Evolutionary conservation across 2,888 invertebrate genomes (phyloP), one percentile per base, ranked within the genome.

Genomic region (Netelia melanura): DNA sequence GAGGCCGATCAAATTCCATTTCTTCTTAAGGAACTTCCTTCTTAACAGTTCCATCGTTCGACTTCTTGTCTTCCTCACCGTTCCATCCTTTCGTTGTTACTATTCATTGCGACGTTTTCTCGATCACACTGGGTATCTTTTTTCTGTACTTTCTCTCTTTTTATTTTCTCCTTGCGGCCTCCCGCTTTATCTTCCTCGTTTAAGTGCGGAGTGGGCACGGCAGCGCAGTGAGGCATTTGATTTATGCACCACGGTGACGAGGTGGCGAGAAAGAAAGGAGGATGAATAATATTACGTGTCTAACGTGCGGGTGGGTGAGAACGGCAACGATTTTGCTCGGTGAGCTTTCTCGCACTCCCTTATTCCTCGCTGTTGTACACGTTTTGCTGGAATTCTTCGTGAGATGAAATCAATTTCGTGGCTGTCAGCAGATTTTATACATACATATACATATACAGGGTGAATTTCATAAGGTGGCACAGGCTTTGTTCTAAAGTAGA

Each of bases 241-340:
- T 87, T 87, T 88, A 87, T 87, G 80, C 81, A 76, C 75, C 72
- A 54, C 65, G 81, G 76, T 86, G 86, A 87, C 86, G 86, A 82
- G 81, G 78, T 86, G 85, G 83, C 75, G 82, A 78, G 79, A 81
- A 88, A 87, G 85, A 88, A 87, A 87, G 81, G 77, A 84, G 86
- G 74, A 87, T 87, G 85, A 87, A 88, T 88, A 87, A 87, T 86
- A 86, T 88, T 86, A 87, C 83, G 77, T 76, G 81, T 78, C 78
- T 83, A 67, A 72, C 79, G 77, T 65, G 54, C 25, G 81, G 72
- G 64, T 64, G 81, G 48, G 38, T 74, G 64, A 56, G 9, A 56
- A 68, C 23, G 43, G 25, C 70, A 68, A 67, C 54, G 43, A 76
- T 70, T 70, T 17, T 56, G 56, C 71, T 56, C 56, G 71, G 11